phyloP scores from a whole-genome alignment of 2,113 vertebrate species.

The Myocastor coypus region DNA sequence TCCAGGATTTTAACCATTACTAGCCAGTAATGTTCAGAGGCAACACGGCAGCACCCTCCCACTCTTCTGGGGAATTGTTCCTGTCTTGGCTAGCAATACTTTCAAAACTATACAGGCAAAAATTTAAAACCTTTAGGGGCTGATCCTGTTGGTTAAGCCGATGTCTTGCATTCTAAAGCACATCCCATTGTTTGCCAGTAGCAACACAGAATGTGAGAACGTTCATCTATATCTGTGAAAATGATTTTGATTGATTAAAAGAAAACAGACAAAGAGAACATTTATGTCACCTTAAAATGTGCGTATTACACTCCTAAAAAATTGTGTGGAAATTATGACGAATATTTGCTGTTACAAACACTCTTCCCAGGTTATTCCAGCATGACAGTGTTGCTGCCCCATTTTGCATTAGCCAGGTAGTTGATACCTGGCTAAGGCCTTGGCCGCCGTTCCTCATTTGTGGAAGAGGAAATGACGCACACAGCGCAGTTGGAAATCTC shows the following conservation, averaged over 20 bases:
- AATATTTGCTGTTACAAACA: neutral
- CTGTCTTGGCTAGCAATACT: neutral
- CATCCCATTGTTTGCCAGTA: neutral
- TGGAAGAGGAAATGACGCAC: neutral
- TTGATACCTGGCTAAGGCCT: neutral
- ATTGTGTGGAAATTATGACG: neutral
- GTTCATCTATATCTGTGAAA: conserved; percentile 4
- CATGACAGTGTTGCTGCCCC: fast-evolving
- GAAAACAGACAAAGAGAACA: neutral
- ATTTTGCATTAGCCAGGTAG: fast-evolving
- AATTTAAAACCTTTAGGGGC: neutral
- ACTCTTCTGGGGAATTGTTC: neutral
- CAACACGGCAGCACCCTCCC: neutral
- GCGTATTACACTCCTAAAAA: neutral
- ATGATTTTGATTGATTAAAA: neutral
- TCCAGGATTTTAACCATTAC: neutral
- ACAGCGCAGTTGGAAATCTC: neutral
- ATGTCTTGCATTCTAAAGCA: neutral
- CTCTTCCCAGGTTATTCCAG: neutral
- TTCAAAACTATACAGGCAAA: conserved; percentile 4
- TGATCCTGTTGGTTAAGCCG: conserved; percentile 1
- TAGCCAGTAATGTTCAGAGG: neutral
- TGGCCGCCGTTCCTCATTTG: neutral
- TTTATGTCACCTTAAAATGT: neutral
- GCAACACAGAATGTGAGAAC: neutral